Conservation (phyloP, 2,888 invertebrate genomes). For the Cancer borealis region DNA sequence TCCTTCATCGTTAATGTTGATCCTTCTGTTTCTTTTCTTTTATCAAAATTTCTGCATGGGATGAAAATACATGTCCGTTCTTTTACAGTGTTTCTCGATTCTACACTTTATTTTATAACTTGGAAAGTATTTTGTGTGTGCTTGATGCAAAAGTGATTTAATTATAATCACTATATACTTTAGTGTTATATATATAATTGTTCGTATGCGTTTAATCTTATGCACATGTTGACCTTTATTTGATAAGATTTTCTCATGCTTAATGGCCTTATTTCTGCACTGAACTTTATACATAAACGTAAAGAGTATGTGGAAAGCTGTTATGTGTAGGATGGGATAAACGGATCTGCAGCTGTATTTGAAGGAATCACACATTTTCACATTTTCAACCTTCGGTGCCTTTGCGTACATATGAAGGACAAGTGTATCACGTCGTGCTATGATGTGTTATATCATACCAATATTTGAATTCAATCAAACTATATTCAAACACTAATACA, state of each 20-base stretch:
- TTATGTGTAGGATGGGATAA: not conserved
- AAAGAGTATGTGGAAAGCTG: not conserved
- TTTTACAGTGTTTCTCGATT: no score
- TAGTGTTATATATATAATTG: no score
- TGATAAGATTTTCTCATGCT: not conserved
- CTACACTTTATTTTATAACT: no score
- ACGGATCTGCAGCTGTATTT: not conserved
- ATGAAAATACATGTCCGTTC: no score
- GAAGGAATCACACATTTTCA: not conserved
- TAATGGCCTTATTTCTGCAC: not conserved
- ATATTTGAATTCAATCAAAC: not conserved
- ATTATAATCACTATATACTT: no score
- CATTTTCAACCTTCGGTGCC: not conserved
- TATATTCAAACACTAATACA: not conserved
- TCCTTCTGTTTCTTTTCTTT: not conserved
- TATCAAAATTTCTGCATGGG: not conserved
- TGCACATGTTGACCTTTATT: not conserved
- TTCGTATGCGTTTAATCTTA: not conserved
- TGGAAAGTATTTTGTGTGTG: not conserved
- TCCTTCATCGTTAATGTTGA: not conserved
- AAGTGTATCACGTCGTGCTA: not conserved
- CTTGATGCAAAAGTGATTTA: not conserved
- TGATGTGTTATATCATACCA: not conserved
- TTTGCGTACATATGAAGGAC: not conserved
- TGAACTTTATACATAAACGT: not conserved